A percentile compares a stretch with the other conserved stretches of the same genome.
Conservation (phyloP, 2,113 vertebrate genomes). For the Nipponia nippon region DNA sequence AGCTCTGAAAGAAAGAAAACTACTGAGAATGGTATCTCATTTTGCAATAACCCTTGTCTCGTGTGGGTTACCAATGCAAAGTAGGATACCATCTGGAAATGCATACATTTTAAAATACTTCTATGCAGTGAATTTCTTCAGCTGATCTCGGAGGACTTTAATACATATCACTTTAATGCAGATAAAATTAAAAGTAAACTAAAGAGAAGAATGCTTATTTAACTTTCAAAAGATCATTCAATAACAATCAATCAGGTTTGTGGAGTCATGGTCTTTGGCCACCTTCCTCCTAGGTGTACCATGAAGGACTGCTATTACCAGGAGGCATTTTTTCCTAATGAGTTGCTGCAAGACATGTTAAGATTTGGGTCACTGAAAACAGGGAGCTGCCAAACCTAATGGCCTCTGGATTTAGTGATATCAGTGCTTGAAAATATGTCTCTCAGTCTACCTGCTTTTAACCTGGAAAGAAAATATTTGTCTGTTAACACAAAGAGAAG, state of each 20-base stretch:
- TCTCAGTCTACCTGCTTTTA: neutral
- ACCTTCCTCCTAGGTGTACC: neutral
- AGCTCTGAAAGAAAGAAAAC: constrained; percentile 6
- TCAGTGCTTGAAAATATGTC: neutral
- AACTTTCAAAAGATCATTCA: neutral
- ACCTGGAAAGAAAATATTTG: neutral
- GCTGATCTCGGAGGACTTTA: neutral
- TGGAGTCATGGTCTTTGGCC: neutral
- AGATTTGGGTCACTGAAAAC: neutral
- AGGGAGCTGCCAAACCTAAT: neutral
- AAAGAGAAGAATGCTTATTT: neutral
- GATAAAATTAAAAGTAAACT: neutral
- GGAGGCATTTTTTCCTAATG: neutral
- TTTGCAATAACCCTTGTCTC: neutral
- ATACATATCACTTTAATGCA: neutral
- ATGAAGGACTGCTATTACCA: neutral
- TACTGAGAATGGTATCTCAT: neutral
- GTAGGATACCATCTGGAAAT: constrained; percentile 9
- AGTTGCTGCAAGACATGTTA: neutral
- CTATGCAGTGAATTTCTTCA: neutral
- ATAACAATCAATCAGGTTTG: neutral
- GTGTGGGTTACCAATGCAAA: neutral
- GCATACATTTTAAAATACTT: constrained; percentile 29
- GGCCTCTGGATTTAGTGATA: neutral
- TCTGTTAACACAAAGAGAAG: neutral